phyloP scores from a whole-genome alignment of 2,888 invertebrate species.

The Parasteatoda lunata region DNA sequence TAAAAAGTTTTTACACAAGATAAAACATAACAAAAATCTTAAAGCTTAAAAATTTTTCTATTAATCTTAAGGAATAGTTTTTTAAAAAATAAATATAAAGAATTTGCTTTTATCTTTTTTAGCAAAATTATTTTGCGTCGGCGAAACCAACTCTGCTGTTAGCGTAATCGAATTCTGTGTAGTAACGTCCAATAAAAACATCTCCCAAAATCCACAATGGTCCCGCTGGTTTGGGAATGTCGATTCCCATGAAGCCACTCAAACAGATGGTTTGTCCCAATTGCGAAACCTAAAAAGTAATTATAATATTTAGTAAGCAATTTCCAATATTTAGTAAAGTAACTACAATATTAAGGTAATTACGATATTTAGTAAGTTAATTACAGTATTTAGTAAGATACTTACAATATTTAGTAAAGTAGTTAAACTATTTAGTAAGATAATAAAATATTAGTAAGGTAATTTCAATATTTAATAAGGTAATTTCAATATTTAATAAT shows the following conservation, averaged over 20 bases:
- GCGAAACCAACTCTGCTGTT: conserved; percentile 94
- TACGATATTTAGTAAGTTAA: not conserved
- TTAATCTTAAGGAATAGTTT: too few species aligned
- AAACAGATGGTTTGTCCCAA: conserved; percentile 82
- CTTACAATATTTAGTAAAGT: not conserved
- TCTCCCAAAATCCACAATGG: conserved; percentile 99
- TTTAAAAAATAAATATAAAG: too few species aligned
- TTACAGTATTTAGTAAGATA: not conserved
- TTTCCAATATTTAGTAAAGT: too few species aligned
- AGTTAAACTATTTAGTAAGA: not conserved
- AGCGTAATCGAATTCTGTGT: conserved; percentile 95
- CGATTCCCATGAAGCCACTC: conserved; percentile 85
- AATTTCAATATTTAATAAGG: not conserved
- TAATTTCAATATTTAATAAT: not conserved
- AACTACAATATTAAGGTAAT: not conserved
- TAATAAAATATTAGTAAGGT: not conserved
- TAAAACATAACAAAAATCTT: too few species aligned
- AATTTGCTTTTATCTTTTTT: too few species aligned
- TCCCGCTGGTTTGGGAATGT: conserved; percentile 93
- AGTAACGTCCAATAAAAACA: conserved; percentile 96
- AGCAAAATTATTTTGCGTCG: conserved; percentile 70
- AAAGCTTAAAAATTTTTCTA: too few species aligned
- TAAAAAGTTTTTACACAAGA: too few species aligned
- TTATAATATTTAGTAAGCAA: not conserved
- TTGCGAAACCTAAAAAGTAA: conserved; percentile 37